phyloP scores from a whole-genome alignment of 2,888 invertebrate species.

The Aphidoletes aphidimyza region DNA sequence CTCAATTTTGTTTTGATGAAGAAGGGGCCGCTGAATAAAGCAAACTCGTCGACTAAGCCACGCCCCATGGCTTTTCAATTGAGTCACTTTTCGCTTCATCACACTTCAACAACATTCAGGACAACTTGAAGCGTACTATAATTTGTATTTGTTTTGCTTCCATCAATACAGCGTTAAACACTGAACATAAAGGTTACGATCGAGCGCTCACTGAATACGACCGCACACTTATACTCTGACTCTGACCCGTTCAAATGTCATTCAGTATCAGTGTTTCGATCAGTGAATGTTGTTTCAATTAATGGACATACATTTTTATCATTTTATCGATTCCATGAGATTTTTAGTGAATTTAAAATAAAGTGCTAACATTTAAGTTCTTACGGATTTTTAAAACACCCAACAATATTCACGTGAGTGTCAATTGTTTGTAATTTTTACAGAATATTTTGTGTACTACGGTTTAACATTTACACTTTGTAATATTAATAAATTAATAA shows the following conservation, averaged over 20 bases:
- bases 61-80: not conserved
- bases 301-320: not conserved
- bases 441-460: no score
- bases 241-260: not conserved
- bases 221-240: not conserved
- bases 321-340: not conserved
- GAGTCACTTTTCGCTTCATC: not conserved
- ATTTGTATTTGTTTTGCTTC: not conserved
- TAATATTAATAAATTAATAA: no score
- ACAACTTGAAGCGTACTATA: not conserved
- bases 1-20: not conserved
- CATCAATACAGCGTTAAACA: not conserved
- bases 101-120: not conserved
- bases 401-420: no score
- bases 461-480: no score
- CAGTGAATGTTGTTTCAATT: not conserved
- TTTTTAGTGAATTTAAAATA: no score
- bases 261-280: not conserved
- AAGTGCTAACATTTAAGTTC: no score
- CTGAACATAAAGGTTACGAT: slow-evolving; percentile 26
- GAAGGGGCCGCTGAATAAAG: not conserved
- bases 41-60: not conserved
- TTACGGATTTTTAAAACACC: not conserved
- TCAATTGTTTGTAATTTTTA: no score
- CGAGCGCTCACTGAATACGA: not conserved